Evolutionary conservation across 2,113 vertebrate species (phyloP), one percentile per base, ranked within the genome.

Genomic region (Neopipo cinnamomea): DNA sequence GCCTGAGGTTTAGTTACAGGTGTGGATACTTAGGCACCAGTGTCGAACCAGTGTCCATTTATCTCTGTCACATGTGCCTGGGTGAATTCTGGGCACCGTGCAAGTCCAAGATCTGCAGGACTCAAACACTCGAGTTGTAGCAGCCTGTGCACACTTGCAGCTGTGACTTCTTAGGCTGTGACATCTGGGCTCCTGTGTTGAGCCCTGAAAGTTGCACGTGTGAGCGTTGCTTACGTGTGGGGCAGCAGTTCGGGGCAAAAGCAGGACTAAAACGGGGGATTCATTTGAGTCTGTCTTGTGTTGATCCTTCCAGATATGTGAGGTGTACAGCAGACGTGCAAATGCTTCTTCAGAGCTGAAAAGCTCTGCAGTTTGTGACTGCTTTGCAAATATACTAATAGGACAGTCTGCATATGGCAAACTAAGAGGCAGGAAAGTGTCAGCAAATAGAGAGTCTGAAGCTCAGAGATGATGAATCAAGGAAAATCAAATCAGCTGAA

Each of bases 201-300:
- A 19, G 46, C 47, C 11, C 37, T 42, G n/a, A 3, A 18, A 25
- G 50, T 3, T 63, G 44, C 6, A 1, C 0, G 7, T 42, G 1
- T 12, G 41, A 23, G 50, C 18, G 8, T 52, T 25, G 33, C 23
- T 50, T 56, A 39, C 9, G 27, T 5, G 0, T 6, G 31, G 47
- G 3, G 12, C 53, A 42, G 62, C 27, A 56, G 24, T 4, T 56
- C 0, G 7, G 52, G 63, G 35, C 24, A 35, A 67, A 89, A 17
- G 18, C 6, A 27, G 68, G 39, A 13, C n/a, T 4, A 10, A 19
- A 71, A 11, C 2, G 14, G 42, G 35, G 23, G 58, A 30, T 70
- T 52, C 8, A 3, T 27, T 3, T 19, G 33, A 24, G 33, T 24
- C 14, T 37, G 28, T 31, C 11, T 37, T 9, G 2, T 0, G 11